Percentiles rank a stretch among this genome's conserved stretches.
These are phyloP conservation scores for Ashinkailepas kermadecensis DNA, from an alignment of 2,888 invertebrate genomes.

Conservation along the genomic window DNA sequence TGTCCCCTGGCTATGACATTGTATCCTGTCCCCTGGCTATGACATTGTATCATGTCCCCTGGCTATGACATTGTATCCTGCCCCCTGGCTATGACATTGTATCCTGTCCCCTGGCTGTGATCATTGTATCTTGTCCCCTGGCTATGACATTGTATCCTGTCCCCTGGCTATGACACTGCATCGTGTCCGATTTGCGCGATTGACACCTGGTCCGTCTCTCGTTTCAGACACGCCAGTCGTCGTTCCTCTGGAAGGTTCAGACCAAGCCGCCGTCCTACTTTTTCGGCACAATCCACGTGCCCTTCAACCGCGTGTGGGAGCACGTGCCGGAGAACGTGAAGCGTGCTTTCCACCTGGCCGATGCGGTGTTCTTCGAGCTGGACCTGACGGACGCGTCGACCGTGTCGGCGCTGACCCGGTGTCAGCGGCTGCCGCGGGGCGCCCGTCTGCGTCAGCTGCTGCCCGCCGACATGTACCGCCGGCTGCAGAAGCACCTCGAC, in stretches of 20 bases:
- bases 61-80: too few species aligned
- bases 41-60: too few species aligned
- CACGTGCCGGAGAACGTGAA: constrained; percentile 47
- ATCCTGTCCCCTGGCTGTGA: too few species aligned
- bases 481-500: constrained; percentile 45
- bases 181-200: too few species aligned
- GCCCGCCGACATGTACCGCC: constrained; percentile 43
- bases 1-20: too few species aligned
- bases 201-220: too few species aligned
- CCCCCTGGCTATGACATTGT: too few species aligned
- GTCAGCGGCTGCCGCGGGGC: constrained; percentile 46
- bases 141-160: too few species aligned
- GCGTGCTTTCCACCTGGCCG: constrained; percentile 45
- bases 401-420: constrained; percentile 43
- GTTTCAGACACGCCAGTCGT: constrained; percentile 21
- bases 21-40: too few species aligned
- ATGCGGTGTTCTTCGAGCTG: constrained; percentile 49
- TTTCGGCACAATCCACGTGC: constrained; percentile 53
- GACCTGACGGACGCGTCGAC: constrained; percentile 49
- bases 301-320: constrained; percentile 50
- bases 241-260: constrained; percentile 36
- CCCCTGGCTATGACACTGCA: too few species aligned
- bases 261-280: constrained; percentile 43
- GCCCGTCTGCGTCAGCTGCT: constrained; percentile 38
- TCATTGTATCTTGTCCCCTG: too few species aligned